Evolutionary conservation across 53 echinoderm and acorn worm species (phyloP).

Genomic region (Holothuria scabra): DNA sequence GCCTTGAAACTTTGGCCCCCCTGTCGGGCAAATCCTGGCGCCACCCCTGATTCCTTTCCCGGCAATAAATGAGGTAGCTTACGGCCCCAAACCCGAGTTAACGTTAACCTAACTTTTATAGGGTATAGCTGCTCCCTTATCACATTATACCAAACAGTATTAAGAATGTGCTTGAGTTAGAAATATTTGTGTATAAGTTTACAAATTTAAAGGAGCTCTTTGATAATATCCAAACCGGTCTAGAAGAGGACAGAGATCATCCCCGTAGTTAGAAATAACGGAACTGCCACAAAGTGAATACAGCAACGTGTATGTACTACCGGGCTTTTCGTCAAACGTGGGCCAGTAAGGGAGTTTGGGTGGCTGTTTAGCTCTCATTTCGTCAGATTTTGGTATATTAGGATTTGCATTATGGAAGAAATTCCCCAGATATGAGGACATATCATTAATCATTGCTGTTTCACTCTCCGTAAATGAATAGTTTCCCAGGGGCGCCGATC

Average conservation of each 20-base stretch:
- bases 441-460: slow-evolving; percentile 26
- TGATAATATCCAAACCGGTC: slow-evolving; percentile 26
- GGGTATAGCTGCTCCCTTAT: too few species aligned
- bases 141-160: too few species aligned
- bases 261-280: slow-evolving; percentile 10
- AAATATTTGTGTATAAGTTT: too few species aligned
- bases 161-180: too few species aligned
- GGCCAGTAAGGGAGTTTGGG: slow-evolving; percentile 25
- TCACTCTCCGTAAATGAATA: slow-evolving; percentile 18
- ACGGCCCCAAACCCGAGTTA: too few species aligned
- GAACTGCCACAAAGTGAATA: slow-evolving; percentile 17
- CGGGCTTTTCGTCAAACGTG: neutral
- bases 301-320: neutral
- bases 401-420: slow-evolving; percentile 53
- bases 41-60: too few species aligned
- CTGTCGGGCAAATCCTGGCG: too few species aligned
- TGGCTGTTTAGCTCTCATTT: slow-evolving; percentile 21
- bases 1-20: too few species aligned
- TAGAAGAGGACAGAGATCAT: neutral
- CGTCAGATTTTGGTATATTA: slow-evolving; percentile 23
- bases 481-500: slow-evolving; percentile 16
- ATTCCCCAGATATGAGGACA: slow-evolving; percentile 50
- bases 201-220: neutral
- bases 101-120: too few species aligned
- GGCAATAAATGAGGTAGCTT: too few species aligned